A percentile compares a stretch with the other conserved stretches of the same genome.
Conservation (phyloP, 2,888 invertebrate genomes). For the Rhopalosiphum nymphaeae region DNA sequence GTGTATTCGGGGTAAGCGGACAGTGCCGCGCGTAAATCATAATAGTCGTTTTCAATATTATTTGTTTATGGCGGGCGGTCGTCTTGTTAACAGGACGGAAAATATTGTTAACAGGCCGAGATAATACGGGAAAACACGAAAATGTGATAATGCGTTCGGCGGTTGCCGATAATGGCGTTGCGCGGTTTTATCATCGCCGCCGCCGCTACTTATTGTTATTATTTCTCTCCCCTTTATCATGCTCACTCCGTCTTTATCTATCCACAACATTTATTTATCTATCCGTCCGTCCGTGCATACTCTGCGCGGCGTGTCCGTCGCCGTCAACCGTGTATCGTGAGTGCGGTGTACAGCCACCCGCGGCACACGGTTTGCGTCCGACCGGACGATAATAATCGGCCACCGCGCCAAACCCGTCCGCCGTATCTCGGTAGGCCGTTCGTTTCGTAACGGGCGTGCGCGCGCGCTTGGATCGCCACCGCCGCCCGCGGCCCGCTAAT, state of each 20-base stretch:
- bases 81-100: constrained; percentile 53
- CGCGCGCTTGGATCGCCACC: background rate
- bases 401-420: constrained; percentile 3
- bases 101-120: constrained; percentile 61
- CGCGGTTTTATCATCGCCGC: constrained; percentile 62
- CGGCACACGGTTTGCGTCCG: background rate
- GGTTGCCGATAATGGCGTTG: constrained; percentile 62
- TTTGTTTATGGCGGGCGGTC: constrained; percentile 57
- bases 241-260: background rate
- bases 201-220: constrained; percentile 23
- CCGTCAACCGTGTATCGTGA: background rate
- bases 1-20: constrained; percentile 60
- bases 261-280: background rate
- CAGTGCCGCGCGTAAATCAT: background rate
- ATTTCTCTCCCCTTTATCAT: constrained; percentile 15
- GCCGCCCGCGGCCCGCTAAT: background rate
- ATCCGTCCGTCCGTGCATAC: background rate
- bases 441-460: constrained; percentile 42
- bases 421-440: background rate
- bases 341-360: background rate
- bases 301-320: background rate
- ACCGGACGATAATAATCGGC: background rate
- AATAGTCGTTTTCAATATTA: background rate
- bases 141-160: constrained; percentile 63
- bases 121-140: constrained; percentile 56